These are phyloP conservation scores for Schizothorax lantsangensis DNA, from an alignment of 2,797 vertebrate genomes.

Conservation along the genomic window DNA sequence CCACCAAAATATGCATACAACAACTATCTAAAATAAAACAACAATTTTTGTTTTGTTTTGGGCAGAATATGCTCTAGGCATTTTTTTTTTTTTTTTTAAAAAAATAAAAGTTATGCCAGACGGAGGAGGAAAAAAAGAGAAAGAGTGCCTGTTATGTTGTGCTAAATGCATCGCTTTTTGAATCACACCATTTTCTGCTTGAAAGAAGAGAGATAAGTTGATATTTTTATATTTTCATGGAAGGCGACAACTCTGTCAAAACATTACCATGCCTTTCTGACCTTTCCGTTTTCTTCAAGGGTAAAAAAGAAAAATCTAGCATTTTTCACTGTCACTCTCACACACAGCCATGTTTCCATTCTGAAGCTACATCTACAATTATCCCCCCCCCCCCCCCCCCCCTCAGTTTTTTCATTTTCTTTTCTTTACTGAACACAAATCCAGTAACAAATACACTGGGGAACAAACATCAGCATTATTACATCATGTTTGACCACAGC, in stretches of 20 bases:
- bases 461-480: conserved; percentile 34
- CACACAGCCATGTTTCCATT: neutral
- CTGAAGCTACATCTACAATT: neutral
- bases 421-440: neutral
- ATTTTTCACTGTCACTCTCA: neutral
- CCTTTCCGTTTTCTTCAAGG: conserved; percentile 15
- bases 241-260: conserved; percentile 14
- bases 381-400: rapidly evolving
- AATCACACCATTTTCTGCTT: conserved; percentile 24
- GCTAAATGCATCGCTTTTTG: conserved; percentile 24
- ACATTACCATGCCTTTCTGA: conserved; percentile 17
- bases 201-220: neutral
- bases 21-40: neutral
- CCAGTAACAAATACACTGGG: neutral
- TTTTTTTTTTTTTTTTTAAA: neutral
- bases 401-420: neutral
- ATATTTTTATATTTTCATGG: neutral
- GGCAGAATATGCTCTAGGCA: neutral
- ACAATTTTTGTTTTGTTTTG: neutral
- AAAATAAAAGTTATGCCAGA: neutral
- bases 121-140: neutral
- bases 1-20: neutral
- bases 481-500: conserved; percentile 35
- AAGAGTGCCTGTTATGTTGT: neutral
- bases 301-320: neutral